Base-by-base conservation (phyloP, 2,888 invertebrate genomes). In the Mesorhabditis belari region DNA sequence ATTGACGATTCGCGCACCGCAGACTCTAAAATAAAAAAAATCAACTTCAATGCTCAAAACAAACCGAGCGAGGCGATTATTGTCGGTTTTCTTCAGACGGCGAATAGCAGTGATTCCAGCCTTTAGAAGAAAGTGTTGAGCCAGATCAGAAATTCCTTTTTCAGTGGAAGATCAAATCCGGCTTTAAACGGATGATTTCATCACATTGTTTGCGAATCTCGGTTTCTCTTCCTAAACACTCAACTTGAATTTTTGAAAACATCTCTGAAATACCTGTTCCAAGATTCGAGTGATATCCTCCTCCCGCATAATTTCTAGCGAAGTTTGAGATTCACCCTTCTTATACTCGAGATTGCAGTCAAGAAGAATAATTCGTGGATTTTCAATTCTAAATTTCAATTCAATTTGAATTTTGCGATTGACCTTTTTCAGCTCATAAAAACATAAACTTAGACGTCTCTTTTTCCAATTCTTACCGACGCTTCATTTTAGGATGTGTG, bases 311-410 rank as follows among this genome's bases (percentile, higher is more conserved):
- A 98, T 91, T 84, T 98, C 98, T 28, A 98, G 50, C 21, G 71
- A 66, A 1, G 79, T 79, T 58, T 79, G 79, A 17, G 75, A 76
- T 62, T 78, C 77, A 29, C 96, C 98, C 83, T 99, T 98, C 84
- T 98, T 98, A 85, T 98, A 98, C 83, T 99, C 98, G 60, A 99
- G 85, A 1, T 90, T 88, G 82, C 98, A 98, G 84, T 98, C 98
- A 27, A 98, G 85, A 57, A 99, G 85, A 0, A 98, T 84, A 79
- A 98, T 94, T 71, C 94, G 87, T 0, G 98, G 98, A 83, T 96
- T 93, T 83, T 92, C 90, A 75, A 99, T 92, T 75, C 44, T 35
- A 35, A 35, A 35, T n/a, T n/a, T n/a, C n/a, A n/a, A n/a, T n/a
- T n/a, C n/a, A n/a, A n/a, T n/a, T n/a, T n/a, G n/a, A n/a, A n/a